phyloP scores from a whole-genome alignment of 2,888 invertebrate species.

The Dorcus hopei region DNA sequence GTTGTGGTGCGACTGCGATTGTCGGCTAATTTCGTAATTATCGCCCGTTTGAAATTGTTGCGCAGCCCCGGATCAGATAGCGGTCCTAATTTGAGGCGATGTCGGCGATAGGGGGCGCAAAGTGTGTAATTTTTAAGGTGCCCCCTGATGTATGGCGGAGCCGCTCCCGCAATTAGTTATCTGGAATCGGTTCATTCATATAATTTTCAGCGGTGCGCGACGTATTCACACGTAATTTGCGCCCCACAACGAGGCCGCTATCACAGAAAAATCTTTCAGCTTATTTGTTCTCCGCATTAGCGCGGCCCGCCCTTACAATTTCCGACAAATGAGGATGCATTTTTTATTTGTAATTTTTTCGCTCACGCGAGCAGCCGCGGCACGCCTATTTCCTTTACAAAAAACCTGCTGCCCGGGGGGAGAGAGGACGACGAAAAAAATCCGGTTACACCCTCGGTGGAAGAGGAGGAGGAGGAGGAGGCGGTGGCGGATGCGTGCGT shows the following conservation, averaged over 20 bases:
- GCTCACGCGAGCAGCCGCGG: slow-evolving; percentile 42
- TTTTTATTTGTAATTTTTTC: slow-evolving; percentile 47
- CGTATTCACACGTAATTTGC: slow-evolving; percentile 24
- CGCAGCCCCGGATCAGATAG: too few relatives aligned
- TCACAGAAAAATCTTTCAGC: slow-evolving; percentile 32
- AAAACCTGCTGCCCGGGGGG: slow-evolving; percentile 1
- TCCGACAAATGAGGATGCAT: slow-evolving; percentile 38
- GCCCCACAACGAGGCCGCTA: slow-evolving; percentile 3
- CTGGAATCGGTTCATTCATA: neutral
- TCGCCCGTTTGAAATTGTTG: too few relatives aligned
- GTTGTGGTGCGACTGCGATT: too few relatives aligned
- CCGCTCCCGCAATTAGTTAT: slow-evolving; percentile 2
- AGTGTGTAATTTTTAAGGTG: too few relatives aligned
- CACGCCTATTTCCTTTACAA: slow-evolving; percentile 42
- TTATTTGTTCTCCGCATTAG: slow-evolving; percentile 38
- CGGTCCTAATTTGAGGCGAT: too few relatives aligned
- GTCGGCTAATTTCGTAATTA: too few relatives aligned
- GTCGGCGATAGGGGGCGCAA: too few relatives aligned
- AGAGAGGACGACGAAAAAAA: slow-evolving; percentile 3
- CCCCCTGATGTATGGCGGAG: too few relatives aligned
- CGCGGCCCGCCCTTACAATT: slow-evolving; percentile 36
- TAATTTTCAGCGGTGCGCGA: neutral
- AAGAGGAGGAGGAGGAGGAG: neutral
- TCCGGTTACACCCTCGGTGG: slow-evolving; percentile 6
- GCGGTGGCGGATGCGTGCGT: neutral